Evolutionary conservation across 2,888 invertebrate species (phyloP), one percentile per base, ranked within the genome.

Genomic region (Timema cristinae): DNA sequence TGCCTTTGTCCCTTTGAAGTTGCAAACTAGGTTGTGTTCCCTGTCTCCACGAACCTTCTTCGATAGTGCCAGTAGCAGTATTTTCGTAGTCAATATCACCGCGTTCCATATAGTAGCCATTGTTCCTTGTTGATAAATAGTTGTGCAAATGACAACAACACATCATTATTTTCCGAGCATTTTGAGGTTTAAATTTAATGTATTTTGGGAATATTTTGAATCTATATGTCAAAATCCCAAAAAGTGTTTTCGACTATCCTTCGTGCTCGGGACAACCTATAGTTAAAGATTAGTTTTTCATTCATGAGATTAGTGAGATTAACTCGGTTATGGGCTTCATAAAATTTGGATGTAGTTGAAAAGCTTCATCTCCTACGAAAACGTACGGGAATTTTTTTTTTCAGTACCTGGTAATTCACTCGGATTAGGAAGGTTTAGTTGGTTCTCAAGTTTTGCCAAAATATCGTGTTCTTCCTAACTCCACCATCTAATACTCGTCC

Each of bases 401-500:
- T 67, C 9, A 50, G 68, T 67, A 50, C 50, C 68, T 16, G 50
- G 50, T 50, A 67, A n/a, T 50, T 50, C 47, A 32, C 68, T 11
- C 50, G 9, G 49, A 67, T 67, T 10, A 67, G 68, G 68, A 50
- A 67, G 48, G 68, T 16, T 67, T 67, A 67, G 8, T 50, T 67
- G 49, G 7, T 67, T 67, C 50, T 50, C 50, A 66, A 66, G 32
- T 66, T 66, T 66, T 66, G 66, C 50, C 68, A 67, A 67, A 67
- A 67, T 67, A 67, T n/a, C 8, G 50, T 49, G 50, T 50, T 67
- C 68, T 47, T 48, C 6, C 48, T 50, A 67, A 49, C 68, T 67
- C 68, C 66, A 66, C 66, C 68, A 50, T 67, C 68, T 67, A 50
- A 48, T 67, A 67, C 50, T 67, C 68, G 48, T 67, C 68, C 68